Conservation (phyloP, 92 coral and sea anemone genomes). For the Anthopleura xanthogrammica region DNA sequence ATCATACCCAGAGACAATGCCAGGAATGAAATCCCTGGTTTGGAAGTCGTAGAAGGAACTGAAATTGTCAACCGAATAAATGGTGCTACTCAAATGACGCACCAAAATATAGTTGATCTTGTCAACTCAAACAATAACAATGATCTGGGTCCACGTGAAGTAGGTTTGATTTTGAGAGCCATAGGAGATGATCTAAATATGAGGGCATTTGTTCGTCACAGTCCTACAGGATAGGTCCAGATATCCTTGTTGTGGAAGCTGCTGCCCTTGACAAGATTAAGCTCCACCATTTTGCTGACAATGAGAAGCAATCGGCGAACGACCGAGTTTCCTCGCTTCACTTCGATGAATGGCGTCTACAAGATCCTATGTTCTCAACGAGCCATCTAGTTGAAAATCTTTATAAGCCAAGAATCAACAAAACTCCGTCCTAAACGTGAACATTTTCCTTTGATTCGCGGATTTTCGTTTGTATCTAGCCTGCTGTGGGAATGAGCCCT, state of each 20-base stretch:
- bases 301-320: neutral
- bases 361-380: slow-evolving; percentile 1
- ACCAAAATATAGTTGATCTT: slow-evolving; percentile 51
- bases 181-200: slow-evolving; percentile 80
- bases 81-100: slow-evolving; percentile 65
- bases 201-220: slow-evolving; percentile 53
- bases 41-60: neutral
- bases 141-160: slow-evolving; percentile 72
- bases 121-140: slow-evolving; percentile 66
- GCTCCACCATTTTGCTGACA: neutral
- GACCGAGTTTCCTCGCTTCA: neutral
- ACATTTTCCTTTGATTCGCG: neutral
- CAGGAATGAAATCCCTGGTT: slow-evolving; percentile 19
- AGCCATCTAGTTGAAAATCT: neutral
- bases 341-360: neutral
- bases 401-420: neutral
- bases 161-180: slow-evolving; percentile 68
- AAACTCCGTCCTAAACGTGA: neutral
- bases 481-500: neutral
- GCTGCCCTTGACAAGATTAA: neutral
- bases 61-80: slow-evolving; percentile 28
- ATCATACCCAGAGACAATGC: slow-evolving; percentile 31
- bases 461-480: neutral
- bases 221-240: slow-evolving; percentile 37
- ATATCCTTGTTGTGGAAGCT: neutral